Base-by-base conservation (phyloP, 2,888 invertebrate species). In the Agrypnus murinus region DNA sequence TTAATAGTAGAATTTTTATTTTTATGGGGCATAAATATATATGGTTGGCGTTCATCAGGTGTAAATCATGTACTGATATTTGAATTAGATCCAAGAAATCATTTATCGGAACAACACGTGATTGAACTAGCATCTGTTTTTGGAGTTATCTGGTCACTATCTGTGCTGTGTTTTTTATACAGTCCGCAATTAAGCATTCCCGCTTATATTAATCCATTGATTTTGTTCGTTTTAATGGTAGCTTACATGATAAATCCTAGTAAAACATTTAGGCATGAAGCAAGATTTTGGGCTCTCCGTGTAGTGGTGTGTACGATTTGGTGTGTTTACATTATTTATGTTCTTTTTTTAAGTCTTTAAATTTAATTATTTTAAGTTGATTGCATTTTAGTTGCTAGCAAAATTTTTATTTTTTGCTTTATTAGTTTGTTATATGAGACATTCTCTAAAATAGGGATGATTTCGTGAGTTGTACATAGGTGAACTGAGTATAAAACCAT, bases 21-120 rank as follows among this genome's bases (percentile, higher is more conserved):
- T 84, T 88, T 98, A 36, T 95, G 98, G 86, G 98, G 98, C 25
- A 93, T 98, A 58, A 98, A 98, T 83, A 96, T 98, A 0, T 98
- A 98, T 84, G 98, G 98, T 5, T 98, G 98, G 98, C 88, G 98
- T 74, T 95, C 97, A 0, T 97, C 97, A 0, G 98, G 99, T 2
- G 98, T 99, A 10, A 98, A 98, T 87, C 98, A 99, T 84, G 98
- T 99, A 0, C 88, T 99, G 1, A 99, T 99, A 77, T 99, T 99
- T 85, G 98, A 98, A 84, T 87, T 99, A 79, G 98, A 99, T 85
- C 98, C 98, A 0, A 88, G 98, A 67, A 96, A 97, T 85, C 97
- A 98, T 85, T 87, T 96, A 0, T 95, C 95, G 0, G 97, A 98
- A 79, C 97, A 98, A 81, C 95, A 98, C 86, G 88, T 99, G 43